Evolutionary conservation across 2,113 vertebrate genomes (phyloP), one percentile per base, ranked within the genome.

Genomic region (Urocolius indicus): DNA sequence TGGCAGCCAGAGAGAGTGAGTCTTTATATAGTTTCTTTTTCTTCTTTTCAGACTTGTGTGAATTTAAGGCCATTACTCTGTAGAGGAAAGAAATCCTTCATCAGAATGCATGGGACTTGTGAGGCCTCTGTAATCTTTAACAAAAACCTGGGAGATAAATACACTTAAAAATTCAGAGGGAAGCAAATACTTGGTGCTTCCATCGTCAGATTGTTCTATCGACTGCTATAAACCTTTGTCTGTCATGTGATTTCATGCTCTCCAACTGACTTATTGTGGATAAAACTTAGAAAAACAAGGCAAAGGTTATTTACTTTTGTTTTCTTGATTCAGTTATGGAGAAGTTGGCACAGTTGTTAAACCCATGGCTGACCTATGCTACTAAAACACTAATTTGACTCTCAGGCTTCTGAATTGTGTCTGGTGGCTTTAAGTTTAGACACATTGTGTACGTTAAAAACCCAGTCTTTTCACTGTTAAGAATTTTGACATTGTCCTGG

Each of bases 1-100:
- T 99, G 97, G 99, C 99, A 90, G 99, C 99, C 94, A 99, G 96
- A 90, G 98, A 98, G 61, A 99, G 95, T 0, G 99, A 99, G 82
- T 99, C 99, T 97, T 99, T 99, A 97, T 99, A 99, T 59, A 99
- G 96, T 95, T 99, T 99, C 98, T 99, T 99, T 98, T 99, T 99
- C 95, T 99, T 99, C 97, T 99, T 99, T 82, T 99, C 99, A 32
- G 99, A 99, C 19, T 99, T 99, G 90, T 99, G 98, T 78, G 98
- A 98, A 95, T 98, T 99, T 93, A 99, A 98, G 91, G 98, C 97
- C 71, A 98, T 98, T 92, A 99, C 99, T 82, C 99, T 99, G 97
- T 63, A 83, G 84, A 98, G 52, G 82, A 95, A 94, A 94, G 34
- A 77, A 76, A 72, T n/a, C 8, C 85, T 59, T 49, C 45, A 75